A percentile compares a stretch with the other conserved stretches of the same genome.
These are phyloP conservation scores for Mormyrus lacerda DNA, from an alignment of 2,113 vertebrate genomes.

Conservation along the genomic window DNA sequence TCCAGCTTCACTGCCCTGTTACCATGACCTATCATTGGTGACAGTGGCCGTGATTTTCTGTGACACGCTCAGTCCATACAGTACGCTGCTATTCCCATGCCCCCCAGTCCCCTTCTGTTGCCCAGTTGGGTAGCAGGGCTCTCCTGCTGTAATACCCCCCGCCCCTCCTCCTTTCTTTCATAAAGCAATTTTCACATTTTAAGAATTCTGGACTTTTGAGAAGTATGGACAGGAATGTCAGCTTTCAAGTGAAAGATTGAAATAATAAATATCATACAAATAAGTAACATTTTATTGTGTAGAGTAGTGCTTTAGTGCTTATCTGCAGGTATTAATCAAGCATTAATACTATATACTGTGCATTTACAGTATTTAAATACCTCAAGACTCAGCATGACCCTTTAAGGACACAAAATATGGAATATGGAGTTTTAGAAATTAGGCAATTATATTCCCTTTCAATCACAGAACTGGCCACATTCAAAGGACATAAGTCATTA, in stretches of 20 bases:
- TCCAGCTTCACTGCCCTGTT: background rate
- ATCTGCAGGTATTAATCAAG: background rate
- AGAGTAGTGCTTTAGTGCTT: background rate
- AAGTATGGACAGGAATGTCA: background rate
- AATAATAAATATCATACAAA: background rate
- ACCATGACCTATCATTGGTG: background rate
- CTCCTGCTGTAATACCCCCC: background rate
- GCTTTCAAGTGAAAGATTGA: background rate
- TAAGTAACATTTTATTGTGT: background rate
- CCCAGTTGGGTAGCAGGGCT: background rate
- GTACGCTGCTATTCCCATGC: background rate
- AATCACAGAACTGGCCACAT: background rate
- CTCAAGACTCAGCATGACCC: background rate
- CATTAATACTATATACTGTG: background rate
- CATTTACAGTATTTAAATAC: background rate
- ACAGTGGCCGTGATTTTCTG: background rate
- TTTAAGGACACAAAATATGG: background rate
- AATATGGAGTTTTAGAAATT: background rate
- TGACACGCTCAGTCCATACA: conserved; percentile 37
- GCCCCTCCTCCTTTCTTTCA: background rate
- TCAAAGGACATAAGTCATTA: background rate
- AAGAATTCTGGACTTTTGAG: background rate
- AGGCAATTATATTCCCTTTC: background rate
- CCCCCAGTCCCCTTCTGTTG: background rate
- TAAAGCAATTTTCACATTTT: background rate